Evolutionary conservation across 2,797 vertebrate genomes (phyloP).

Genomic region (Rousettus madagascariensis): DNA sequence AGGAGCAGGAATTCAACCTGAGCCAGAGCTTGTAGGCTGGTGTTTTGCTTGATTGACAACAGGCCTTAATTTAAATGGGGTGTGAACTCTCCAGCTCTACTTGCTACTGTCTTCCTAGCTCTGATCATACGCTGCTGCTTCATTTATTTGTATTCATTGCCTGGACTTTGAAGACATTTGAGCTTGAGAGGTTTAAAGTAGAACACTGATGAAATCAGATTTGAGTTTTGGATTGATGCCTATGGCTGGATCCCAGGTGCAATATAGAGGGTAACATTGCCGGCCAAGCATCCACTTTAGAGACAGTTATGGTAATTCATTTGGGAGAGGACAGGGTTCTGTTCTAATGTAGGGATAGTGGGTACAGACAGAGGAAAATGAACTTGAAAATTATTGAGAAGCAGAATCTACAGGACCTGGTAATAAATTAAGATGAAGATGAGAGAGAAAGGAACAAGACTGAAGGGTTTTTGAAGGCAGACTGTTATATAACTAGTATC

Average conservation of each 20-base stretch:
- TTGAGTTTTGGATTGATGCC: not conserved
- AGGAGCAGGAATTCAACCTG: not conserved
- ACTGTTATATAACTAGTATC: not conserved
- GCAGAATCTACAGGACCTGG: not conserved
- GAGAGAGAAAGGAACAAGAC: not conserved
- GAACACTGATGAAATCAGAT: not conserved
- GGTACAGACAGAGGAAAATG: not conserved
- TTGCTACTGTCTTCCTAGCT: not conserved
- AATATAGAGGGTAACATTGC: not conserved
- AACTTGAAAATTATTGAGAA: not conserved
- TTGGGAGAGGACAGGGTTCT: not conserved
- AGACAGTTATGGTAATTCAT: not conserved
- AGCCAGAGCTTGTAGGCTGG: not conserved
- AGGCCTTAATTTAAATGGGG: not conserved
- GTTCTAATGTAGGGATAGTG: not conserved
- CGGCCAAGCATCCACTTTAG: fast-evolving
- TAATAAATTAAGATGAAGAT: not conserved
- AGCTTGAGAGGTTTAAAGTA: not conserved
- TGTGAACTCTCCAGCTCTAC: fast-evolving
- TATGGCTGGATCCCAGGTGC: not conserved
- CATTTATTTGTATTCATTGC: not conserved
- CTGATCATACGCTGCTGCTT: not conserved
- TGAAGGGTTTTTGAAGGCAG: not conserved
- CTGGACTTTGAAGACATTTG: not conserved
- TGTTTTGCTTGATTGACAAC: not conserved